Conservation (phyloP, 2,797 vertebrate species). For the Atherinosoma microstoma region DNA sequence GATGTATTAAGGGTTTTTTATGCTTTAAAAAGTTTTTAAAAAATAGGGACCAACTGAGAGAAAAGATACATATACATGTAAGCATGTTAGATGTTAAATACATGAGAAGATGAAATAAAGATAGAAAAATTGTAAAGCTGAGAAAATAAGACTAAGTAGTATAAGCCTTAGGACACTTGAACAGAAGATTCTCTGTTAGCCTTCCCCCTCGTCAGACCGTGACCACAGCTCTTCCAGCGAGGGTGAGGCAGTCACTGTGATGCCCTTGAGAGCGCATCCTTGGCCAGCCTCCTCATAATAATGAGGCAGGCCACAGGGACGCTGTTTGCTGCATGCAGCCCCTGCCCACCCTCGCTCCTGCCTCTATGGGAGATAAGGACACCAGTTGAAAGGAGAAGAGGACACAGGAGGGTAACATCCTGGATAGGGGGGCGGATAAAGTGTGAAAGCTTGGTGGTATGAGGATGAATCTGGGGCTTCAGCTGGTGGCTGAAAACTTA, state of each 20-base stretch:
- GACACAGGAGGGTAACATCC: constrained; percentile 24
- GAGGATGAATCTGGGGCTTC: constrained; percentile 16
- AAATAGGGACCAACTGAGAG: constrained; percentile 21
- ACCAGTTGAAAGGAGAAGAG: constrained; percentile 42
- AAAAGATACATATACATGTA: constrained; percentile 10
- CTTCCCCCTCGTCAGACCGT: constrained; percentile 54
- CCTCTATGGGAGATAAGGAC: constrained; percentile 68
- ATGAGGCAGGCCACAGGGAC: constrained; percentile 65
- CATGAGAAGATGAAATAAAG: not conserved
- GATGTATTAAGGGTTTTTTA: constrained; percentile 21
- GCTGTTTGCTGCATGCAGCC: constrained; percentile 31
- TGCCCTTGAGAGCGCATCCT: constrained; percentile 76
- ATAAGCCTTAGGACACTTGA: constrained; percentile 15
- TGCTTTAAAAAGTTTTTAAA: constrained; percentile 6
- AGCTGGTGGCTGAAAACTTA: constrained; percentile 10
- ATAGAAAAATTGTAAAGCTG: constrained; percentile 2
- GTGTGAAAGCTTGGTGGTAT: constrained; percentile 13
- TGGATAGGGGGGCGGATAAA: constrained; percentile 23
- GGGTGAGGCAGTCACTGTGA: constrained; percentile 46
- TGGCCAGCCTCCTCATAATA: constrained; percentile 59
- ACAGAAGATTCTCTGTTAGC: constrained; percentile 26
- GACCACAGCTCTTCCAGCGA: constrained; percentile 51
- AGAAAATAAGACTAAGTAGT: constrained; percentile 17
- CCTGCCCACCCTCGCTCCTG: constrained; percentile 52
- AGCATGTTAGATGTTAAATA: not conserved